Evolutionary conservation across 2,797 vertebrate genomes (phyloP).

Genomic region (Enteromius afrohamiltoni): DNA sequence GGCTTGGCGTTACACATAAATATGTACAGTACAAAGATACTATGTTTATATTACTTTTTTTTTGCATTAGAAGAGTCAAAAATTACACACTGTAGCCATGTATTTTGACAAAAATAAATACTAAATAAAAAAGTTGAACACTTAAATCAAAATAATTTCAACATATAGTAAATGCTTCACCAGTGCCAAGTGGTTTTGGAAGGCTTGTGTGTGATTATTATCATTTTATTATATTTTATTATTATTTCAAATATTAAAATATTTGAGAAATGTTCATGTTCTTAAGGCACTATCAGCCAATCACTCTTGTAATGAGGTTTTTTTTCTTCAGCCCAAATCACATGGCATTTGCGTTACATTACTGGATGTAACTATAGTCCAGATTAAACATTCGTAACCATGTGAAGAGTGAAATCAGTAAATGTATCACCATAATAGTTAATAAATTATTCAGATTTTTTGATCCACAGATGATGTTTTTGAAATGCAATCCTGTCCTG

Average conservation of each 20-base stretch:
- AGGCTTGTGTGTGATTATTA: neutral
- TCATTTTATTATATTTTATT: neutral
- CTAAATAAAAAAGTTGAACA: neutral
- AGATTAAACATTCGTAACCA: neutral
- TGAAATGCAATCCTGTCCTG: slow-evolving; percentile 1
- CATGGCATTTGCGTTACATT: neutral
- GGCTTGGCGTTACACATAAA: too few species aligned
- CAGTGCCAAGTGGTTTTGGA: neutral
- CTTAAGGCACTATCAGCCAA: neutral
- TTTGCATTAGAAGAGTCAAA: too few species aligned
- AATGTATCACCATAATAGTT: neutral
- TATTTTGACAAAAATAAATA: neutral
- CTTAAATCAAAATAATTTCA: neutral
- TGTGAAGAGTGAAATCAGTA: neutral
- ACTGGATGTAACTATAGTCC: neutral
- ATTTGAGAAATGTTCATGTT: neutral
- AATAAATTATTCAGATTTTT: neutral
- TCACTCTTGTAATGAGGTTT: neutral
- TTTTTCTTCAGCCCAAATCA: neutral
- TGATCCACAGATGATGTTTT: neutral
- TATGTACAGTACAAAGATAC: too few species aligned
- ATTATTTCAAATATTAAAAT: neutral
- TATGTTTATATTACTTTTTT: too few species aligned
- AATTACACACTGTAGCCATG: neutral
- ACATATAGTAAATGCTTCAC: neutral